A percentile compares a stretch with the other conserved stretches of the same genome.
These are phyloP conservation scores for Xylocopa sonorina DNA, from an alignment of 1,140 invertebrate species.

Conservation along the genomic window DNA sequence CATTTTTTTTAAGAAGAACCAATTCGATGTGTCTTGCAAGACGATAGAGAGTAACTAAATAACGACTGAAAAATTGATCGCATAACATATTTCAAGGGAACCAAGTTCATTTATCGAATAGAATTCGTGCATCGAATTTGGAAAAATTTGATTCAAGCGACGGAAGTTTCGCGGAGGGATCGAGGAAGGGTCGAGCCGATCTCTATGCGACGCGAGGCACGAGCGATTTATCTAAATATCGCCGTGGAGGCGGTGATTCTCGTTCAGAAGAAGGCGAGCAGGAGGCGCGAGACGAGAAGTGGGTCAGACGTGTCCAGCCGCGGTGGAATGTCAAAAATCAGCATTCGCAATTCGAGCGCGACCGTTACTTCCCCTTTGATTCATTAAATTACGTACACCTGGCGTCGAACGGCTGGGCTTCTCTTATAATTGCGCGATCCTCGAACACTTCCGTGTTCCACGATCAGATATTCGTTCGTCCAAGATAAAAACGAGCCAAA, in stretches of 20 bases:
- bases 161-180: no score
- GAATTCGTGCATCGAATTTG: no score
- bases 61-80: no score
- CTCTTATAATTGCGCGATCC: not conserved
- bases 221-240: not conserved
- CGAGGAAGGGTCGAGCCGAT: no score
- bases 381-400: slow-evolving; percentile 15
- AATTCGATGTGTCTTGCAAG: no score
- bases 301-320: slow-evolving; percentile 21
- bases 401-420: not conserved
- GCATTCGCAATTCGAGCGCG: slow-evolving; percentile 33
- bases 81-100: no score
- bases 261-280: not conserved
- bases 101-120: no score
- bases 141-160: no score
- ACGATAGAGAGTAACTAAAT: no score
- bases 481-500: no score
- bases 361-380: slow-evolving; percentile 32
- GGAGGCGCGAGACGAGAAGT: not conserved
- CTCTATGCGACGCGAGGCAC: no score
- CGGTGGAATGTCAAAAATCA: slow-evolving; percentile 43
- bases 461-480: not conserved
- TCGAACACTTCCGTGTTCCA: slow-evolving; percentile 1
- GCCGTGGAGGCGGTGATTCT: not conserved
- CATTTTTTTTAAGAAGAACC: no score